phyloP scores from a whole-genome alignment of 1,140 invertebrate genomes.

The Drosophila auraria region DNA sequence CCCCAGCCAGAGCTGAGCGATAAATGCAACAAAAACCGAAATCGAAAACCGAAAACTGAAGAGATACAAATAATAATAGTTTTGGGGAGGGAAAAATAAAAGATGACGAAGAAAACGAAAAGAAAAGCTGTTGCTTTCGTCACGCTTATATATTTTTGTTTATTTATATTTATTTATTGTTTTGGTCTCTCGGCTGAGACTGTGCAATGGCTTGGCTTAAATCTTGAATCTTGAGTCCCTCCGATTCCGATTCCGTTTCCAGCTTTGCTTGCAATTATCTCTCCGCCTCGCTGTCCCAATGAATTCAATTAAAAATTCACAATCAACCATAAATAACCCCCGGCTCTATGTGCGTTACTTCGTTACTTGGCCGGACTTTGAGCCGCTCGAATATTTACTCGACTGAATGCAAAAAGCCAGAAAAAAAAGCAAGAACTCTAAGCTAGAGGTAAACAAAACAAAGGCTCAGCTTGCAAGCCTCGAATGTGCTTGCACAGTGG shows the following conservation, averaged over 20 bases:
- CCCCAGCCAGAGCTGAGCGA: slow-evolving; percentile 8
- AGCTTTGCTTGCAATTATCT: slow-evolving; percentile 53
- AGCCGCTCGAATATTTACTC: slow-evolving; percentile 10
- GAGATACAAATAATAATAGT: slow-evolving; percentile 41
- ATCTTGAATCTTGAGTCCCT: background rate
- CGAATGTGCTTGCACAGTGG: slow-evolving; percentile 55
- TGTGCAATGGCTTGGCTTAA: slow-evolving; percentile 24
- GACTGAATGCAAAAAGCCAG: slow-evolving; percentile 49
- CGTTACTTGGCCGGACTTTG: slow-evolving; percentile 42
- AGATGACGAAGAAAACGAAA: slow-evolving; percentile 29
- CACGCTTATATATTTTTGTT: slow-evolving; percentile 62
- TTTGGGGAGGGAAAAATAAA: background rate
- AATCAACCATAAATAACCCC: slow-evolving; percentile 67
- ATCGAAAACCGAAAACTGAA: slow-evolving; percentile 24
- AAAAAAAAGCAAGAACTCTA: slow-evolving; percentile 22
- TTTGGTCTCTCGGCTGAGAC: slow-evolving; percentile 16
- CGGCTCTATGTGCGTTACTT: slow-evolving; percentile 21
- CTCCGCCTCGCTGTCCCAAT: slow-evolving; percentile 35
- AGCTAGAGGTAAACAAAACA: slow-evolving; percentile 37
- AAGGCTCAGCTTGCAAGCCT: slow-evolving; percentile 28
- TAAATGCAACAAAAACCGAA: slow-evolving; percentile 1
- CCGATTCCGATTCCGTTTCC: slow-evolving; percentile 24
- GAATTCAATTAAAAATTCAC: slow-evolving; percentile 77
- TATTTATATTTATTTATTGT: slow-evolving; percentile 3
- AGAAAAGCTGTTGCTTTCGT: slow-evolving; percentile 68